Percentiles rank a stretch among this genome's conserved stretches.
Evolutionary conservation across 2,888 invertebrate species (phyloP).

Genomic region (Tenthredo mesomela): DNA sequence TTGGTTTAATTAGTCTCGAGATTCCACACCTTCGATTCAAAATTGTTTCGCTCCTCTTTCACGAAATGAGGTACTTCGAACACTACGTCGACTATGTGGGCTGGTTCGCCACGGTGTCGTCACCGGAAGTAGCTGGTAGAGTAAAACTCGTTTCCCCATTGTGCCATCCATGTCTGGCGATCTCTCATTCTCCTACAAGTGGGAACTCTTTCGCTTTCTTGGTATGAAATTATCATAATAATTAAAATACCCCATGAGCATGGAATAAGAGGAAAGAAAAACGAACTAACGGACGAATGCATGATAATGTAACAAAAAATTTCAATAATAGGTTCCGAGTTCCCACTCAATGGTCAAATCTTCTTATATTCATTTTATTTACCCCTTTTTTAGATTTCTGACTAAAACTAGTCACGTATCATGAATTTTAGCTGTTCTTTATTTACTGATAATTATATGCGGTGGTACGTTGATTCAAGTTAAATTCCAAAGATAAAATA

Average conservation of each 20-base stretch:
- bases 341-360: neutral
- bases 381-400: neutral
- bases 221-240: slow-evolving; percentile 43
- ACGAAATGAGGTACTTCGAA: neutral
- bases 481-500: slow-evolving; percentile 7
- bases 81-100: neutral
- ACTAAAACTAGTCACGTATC: neutral
- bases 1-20: slow-evolving; percentile 18
- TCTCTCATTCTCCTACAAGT: slow-evolving; percentile 28
- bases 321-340: neutral
- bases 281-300: neutral
- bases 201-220: slow-evolving; percentile 50
- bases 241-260: slow-evolving; percentile 26
- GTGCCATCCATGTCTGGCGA: slow-evolving; percentile 43
- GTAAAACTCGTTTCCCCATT: slow-evolving; percentile 48
- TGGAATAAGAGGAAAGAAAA: slow-evolving; percentile 5
- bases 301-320: neutral
- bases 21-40: slow-evolving; percentile 35
- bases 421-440: neutral
- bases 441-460: slow-evolving; percentile 17
- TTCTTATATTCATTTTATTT: neutral
- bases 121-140: slow-evolving; percentile 47
- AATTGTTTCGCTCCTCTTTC: slow-evolving; percentile 14
- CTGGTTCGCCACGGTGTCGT: slow-evolving; percentile 32
- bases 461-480: neutral